These are phyloP conservation scores for Theristus sp. DNA, from an alignment of 2,888 invertebrate species.

Conservation along the genomic window DNA sequence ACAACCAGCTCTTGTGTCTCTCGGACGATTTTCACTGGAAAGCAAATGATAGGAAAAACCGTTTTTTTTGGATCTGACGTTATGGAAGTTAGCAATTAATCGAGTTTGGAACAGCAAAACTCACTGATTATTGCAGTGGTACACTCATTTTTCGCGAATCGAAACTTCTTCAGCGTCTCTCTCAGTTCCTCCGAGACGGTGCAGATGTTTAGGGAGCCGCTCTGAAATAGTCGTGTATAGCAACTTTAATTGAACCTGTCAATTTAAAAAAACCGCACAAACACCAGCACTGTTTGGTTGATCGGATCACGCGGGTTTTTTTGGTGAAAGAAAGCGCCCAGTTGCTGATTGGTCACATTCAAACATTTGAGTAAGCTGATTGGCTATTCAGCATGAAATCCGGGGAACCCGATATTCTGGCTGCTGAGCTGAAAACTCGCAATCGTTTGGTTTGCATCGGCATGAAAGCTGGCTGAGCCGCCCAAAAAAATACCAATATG, in stretches of 20 bases:
- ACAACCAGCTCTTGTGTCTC: slow-evolving; percentile 16
- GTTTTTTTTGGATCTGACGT: neutral
- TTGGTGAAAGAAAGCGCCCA: too few relatives aligned
- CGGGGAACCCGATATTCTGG: too few relatives aligned
- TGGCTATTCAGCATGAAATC: too few relatives aligned
- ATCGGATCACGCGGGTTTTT: too few relatives aligned
- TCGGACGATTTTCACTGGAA: slow-evolving; percentile 20
- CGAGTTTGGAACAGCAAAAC: neutral
- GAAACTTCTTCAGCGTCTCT: slow-evolving; percentile 17
- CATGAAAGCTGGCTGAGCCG: too few relatives aligned
- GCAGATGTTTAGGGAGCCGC: slow-evolving; percentile 16
- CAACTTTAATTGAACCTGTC: neutral
- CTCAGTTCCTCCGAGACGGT: slow-evolving; percentile 17
- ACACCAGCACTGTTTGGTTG: too few relatives aligned
- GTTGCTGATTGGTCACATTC: too few relatives aligned
- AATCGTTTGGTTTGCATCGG: too few relatives aligned
- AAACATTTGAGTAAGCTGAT: too few relatives aligned
- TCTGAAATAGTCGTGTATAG: slow-evolving; percentile 3
- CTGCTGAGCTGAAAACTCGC: too few relatives aligned
- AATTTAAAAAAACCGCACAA: too few relatives aligned
- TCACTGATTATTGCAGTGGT: slow-evolving; percentile 4
- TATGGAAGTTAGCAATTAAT: neutral
- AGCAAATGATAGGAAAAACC: neutral
- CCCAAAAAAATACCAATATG: too few relatives aligned
- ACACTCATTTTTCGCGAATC: slow-evolving; percentile 14